Evolutionary conservation across 2,113 vertebrate genomes (phyloP).

Genomic region (Prietella phreatophila): DNA sequence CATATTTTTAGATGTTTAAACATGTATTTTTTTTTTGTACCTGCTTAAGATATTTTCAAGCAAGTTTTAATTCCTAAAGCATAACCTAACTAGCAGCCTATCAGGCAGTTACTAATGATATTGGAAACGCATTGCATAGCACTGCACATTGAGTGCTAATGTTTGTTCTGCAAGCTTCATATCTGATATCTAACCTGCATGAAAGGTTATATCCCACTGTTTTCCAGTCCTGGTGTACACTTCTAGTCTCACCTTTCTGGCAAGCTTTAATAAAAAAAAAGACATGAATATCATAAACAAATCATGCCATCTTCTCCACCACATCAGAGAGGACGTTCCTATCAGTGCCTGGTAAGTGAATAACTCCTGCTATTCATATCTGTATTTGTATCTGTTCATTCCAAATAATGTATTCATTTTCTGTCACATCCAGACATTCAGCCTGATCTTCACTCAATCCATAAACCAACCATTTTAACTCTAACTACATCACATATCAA

Average conservation of each 20-base stretch:
- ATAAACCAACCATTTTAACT: constrained; percentile 61
- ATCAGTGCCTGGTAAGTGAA: no score
- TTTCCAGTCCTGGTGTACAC: background rate
- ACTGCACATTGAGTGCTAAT: background rate
- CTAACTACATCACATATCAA: constrained; percentile 58
- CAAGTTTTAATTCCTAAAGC: background rate
- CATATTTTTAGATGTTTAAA: no score
- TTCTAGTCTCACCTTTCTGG: background rate
- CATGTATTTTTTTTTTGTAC: background rate
- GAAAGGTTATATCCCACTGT: background rate
- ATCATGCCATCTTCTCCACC: no score
- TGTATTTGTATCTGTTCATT: background rate
- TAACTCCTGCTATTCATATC: background rate
- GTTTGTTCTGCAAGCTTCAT: background rate
- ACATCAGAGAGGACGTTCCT: no score
- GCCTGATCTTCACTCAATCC: constrained; percentile 60
- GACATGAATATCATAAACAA: no score
- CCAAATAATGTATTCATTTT: background rate
- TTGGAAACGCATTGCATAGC: background rate
- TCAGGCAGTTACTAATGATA: background rate
- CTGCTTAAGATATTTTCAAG: background rate
- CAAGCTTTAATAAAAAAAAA: background rate
- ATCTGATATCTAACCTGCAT: background rate
- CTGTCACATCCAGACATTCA: background rate
- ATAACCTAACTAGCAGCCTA: background rate